Conservation (phyloP, 1,140 invertebrate species). For the Cherax destructor region DNA sequence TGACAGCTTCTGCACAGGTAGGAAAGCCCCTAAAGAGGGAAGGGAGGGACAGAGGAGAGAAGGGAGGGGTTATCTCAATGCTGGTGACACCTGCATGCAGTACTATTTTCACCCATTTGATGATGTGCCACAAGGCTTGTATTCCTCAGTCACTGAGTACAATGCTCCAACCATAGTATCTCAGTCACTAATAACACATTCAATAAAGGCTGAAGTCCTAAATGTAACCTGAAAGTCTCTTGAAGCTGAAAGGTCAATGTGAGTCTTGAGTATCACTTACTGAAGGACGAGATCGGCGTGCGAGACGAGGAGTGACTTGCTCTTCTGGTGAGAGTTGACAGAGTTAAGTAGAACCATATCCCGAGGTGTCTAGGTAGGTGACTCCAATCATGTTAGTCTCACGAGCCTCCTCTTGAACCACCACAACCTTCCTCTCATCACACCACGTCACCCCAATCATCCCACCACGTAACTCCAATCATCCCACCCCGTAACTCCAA, state of each 20-base stretch:
- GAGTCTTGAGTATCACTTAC: background rate
- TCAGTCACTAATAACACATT: background rate
- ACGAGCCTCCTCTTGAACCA: background rate
- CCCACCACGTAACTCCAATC: background rate
- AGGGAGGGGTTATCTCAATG: background rate
- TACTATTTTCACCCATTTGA: background rate
- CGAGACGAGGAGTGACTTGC: constrained; percentile 22
- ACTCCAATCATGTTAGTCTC: background rate
- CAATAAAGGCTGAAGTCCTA: background rate
- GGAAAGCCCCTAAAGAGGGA: background rate
- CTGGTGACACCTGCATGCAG: background rate
- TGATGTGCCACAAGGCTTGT: background rate
- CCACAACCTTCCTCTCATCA: background rate
- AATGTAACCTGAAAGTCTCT: background rate
- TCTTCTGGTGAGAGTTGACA: constrained; percentile 23
- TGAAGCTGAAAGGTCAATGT: background rate
- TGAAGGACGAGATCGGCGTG: background rate
- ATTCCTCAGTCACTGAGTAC: background rate
- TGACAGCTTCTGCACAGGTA: background rate
- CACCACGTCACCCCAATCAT: background rate
- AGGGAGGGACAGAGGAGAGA: background rate
- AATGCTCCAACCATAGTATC: background rate
- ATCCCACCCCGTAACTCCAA: background rate
- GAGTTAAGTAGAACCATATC: constrained; percentile 1
- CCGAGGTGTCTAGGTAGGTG: background rate